Conservation (phyloP, 2,797 vertebrate genomes). For the Pachyuromys duprasi region DNA sequence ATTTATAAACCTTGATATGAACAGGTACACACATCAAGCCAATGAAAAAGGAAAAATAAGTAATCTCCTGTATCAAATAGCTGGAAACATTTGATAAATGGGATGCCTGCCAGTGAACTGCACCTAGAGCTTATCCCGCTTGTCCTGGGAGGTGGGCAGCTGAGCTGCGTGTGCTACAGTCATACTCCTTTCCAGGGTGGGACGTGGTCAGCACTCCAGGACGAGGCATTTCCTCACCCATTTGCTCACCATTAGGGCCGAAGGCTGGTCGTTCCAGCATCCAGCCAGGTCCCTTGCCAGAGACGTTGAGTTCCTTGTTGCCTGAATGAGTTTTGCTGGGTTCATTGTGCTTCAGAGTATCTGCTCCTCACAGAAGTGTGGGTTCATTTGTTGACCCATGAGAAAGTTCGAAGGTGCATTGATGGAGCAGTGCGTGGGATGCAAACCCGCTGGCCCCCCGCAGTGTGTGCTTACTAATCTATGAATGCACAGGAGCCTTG, state of each 20-base stretch:
- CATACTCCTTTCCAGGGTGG: not conserved
- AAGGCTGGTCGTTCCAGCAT: not conserved
- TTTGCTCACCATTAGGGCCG: fast-evolving
- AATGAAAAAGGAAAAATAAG: slow-evolving; percentile 84
- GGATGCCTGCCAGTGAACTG: not conserved
- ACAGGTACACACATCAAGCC: slow-evolving; percentile 86
- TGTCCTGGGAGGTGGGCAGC: not conserved
- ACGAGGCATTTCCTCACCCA: not conserved
- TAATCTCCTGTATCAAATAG: slow-evolving; percentile 75
- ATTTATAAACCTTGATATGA: slow-evolving; percentile 90
- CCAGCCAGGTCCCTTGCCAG: not conserved
- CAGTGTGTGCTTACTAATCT: fast-evolving
- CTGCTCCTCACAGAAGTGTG: slow-evolving; percentile 78
- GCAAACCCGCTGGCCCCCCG: slow-evolving; percentile 46
- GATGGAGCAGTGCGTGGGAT: slow-evolving; percentile 78
- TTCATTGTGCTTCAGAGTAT: slow-evolving; percentile 88
- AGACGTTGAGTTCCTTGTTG: slow-evolving; percentile 77
- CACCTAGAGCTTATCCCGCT: fast-evolving
- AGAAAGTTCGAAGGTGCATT: slow-evolving; percentile 84
- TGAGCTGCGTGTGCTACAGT: fast-evolving
- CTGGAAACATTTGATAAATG: slow-evolving; percentile 27
- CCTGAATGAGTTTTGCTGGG: slow-evolving; percentile 82
- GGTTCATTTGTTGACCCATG: slow-evolving; percentile 77
- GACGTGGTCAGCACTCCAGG: not conserved
- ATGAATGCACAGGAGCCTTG: slow-evolving; percentile 40